Base-by-base conservation (phyloP, 2,888 invertebrate species). In the Drosophila recens region DNA sequence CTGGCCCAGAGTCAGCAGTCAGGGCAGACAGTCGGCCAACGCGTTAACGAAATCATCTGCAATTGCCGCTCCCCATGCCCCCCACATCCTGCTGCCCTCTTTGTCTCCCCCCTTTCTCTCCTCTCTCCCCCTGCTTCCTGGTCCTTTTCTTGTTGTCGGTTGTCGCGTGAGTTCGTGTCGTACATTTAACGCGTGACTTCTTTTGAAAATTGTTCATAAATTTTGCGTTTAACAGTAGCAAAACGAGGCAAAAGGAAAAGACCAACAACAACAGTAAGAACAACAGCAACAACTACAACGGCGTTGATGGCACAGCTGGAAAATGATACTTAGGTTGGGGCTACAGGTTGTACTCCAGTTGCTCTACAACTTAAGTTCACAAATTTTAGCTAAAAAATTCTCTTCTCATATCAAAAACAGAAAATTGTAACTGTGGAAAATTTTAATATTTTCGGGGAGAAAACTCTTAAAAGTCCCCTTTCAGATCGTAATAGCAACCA, bases 171-270 rank as follows among this genome's bases (percentile, higher is more conserved):
- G 86, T 83, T 86, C 67, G 76, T 79, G 87, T 90, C 87, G 87
- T 87, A 83, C 87, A 87, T 87, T 87, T 86, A 85, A 83, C 75
- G 87, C 90, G 87, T 88, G 83, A 88, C 86, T 88, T 70, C 82
- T 89, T 78, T 83, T 75, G 68, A 75, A 82, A 90, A 88, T 90
- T 88, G 90, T 90, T 90, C 87, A 87, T 87, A 87, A 87, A 90
- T 87, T 87, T 82, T 62, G 87, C 87, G 81, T 87, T 80, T 79
- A 87, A 87, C 90, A 89, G 87, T 88, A 90, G 90, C 87, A 75
- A 45, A 43, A 70, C 68, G 77, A 79, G 77, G 63, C 56, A 40
- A 64, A 27, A 63, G 48, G 43, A 49, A 48, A 23, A 15, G 33
- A 6, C 40, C 36, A 51, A 38, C 11, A 30, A 42, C 42, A 48